These are phyloP conservation scores for Balearica regulorum DNA, from an alignment of 2,797 vertebrate genomes.

Conservation along the genomic window DNA sequence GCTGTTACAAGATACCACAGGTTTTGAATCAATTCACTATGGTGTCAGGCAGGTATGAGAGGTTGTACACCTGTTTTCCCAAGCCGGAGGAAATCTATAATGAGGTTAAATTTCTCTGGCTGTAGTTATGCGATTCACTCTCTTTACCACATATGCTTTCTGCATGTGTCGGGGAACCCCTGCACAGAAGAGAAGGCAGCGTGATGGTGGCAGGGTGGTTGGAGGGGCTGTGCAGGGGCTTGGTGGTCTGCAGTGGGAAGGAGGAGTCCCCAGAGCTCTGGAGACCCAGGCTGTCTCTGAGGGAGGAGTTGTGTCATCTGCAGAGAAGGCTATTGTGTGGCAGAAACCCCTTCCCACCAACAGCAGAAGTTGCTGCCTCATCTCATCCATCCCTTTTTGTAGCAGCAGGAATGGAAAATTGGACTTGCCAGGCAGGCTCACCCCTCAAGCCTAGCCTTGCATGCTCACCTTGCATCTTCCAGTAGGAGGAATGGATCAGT, in stretches of 20 bases:
- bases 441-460: accelerated
- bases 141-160: accelerated
- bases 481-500: not conserved
- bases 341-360: not conserved
- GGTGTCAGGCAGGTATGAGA: not conserved
- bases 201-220: not conserved
- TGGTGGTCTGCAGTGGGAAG: not conserved
- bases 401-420: not conserved
- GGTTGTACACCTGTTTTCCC: not conserved
- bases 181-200: not conserved
- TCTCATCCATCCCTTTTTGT: not conserved
- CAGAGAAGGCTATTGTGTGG: accelerated
- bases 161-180: not conserved
- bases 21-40: not conserved
- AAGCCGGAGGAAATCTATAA: not conserved
- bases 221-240: not conserved
- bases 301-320: not conserved
- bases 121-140: not conserved
- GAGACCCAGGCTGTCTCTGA: not conserved
- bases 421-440: not conserved
- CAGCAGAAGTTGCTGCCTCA: not conserved
- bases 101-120: not conserved
- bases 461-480: not conserved
- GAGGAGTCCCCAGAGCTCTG: not conserved
- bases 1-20: not conserved